Percentiles rank a stretch among this genome's conserved stretches.
These are phyloP conservation scores for Monopis laevigella DNA, from an alignment of 2,888 invertebrate genomes.

Conservation along the genomic window DNA sequence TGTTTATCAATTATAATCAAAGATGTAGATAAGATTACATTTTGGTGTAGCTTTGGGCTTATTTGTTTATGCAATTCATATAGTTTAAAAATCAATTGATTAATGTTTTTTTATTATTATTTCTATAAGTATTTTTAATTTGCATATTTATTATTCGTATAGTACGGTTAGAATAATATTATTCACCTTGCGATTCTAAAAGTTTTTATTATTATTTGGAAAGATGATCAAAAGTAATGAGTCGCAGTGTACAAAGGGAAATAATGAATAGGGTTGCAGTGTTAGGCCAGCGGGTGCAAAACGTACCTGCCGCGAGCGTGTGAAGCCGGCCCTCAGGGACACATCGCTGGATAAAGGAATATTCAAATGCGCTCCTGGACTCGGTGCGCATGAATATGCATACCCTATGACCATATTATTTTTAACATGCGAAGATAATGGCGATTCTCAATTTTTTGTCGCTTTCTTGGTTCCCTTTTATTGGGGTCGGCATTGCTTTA, in stretches of 20 bases:
- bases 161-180: no score
- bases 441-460: conserved; percentile 54
- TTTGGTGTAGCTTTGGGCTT: no score
- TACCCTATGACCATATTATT: conserved; percentile 67
- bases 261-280: conserved; percentile 7
- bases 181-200: no score
- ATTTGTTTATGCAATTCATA: no score
- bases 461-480: conserved; percentile 42
- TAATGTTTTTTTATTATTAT: no score
- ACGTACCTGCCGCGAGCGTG: conserved; percentile 51
- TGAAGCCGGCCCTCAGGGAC: conserved; percentile 61
- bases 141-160: no score
- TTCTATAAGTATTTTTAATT: no score
- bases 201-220: no score
- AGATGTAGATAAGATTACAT: no score
- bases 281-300: conserved; percentile 12
- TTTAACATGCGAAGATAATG: conserved; percentile 64
- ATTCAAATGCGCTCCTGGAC: conserved; percentile 66
- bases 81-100: no score
- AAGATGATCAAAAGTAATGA: no score
- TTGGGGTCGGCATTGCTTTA: conserved; percentile 55
- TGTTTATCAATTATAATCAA: no score
- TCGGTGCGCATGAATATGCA: conserved; percentile 59
- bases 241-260: neutral
- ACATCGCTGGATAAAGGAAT: conserved; percentile 39